Percentiles rank a stretch among this genome's conserved stretches.
phyloP scores from a whole-genome alignment of 2,888 invertebrate genomes.

The Proisotoma minuta region DNA sequence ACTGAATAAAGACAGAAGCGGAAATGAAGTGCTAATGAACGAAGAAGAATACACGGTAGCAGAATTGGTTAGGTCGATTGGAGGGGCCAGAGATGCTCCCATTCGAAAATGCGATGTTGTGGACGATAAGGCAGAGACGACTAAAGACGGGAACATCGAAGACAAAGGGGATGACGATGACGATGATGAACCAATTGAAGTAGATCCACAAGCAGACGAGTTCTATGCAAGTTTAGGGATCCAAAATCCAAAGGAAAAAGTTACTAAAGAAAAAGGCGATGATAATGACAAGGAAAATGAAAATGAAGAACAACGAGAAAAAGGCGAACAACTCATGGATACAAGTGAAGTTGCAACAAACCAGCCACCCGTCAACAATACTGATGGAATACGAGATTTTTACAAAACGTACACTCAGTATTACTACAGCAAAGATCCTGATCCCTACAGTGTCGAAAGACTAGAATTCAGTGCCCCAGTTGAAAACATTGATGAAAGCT shows the following conservation, averaged over 20 bases:
- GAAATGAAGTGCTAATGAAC: neutral
- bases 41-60: slow-evolving; percentile 30
- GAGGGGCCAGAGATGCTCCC: slow-evolving; percentile 43
- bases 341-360: slow-evolving; percentile 1
- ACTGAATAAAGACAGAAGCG: slow-evolving; percentile 6
- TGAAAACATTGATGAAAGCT: slow-evolving; percentile 21
- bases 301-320: slow-evolving; percentile 5
- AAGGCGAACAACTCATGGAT: neutral
- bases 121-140: slow-evolving; percentile 23
- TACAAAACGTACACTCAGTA: slow-evolving; percentile 40
- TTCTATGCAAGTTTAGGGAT: slow-evolving; percentile 47
- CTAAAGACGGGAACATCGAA: too few relatives aligned
- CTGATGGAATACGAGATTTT: slow-evolving; percentile 38
- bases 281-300: too few relatives aligned
- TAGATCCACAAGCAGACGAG: slow-evolving; percentile 36
- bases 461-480: slow-evolving; percentile 40
- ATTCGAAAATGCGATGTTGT: slow-evolving; percentile 40
- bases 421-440: slow-evolving; percentile 37
- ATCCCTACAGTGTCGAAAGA: slow-evolving; percentile 35
- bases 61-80: slow-evolving; percentile 43
- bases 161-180: slow-evolving; percentile 8
- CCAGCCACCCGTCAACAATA: slow-evolving; percentile 10
- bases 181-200: slow-evolving; percentile 20
- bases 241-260: slow-evolving; percentile 6
- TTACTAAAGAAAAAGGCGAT: slow-evolving; percentile 1